Evolutionary conservation across 2,113 vertebrate genomes (phyloP).

Genomic region (Turnix velox): DNA sequence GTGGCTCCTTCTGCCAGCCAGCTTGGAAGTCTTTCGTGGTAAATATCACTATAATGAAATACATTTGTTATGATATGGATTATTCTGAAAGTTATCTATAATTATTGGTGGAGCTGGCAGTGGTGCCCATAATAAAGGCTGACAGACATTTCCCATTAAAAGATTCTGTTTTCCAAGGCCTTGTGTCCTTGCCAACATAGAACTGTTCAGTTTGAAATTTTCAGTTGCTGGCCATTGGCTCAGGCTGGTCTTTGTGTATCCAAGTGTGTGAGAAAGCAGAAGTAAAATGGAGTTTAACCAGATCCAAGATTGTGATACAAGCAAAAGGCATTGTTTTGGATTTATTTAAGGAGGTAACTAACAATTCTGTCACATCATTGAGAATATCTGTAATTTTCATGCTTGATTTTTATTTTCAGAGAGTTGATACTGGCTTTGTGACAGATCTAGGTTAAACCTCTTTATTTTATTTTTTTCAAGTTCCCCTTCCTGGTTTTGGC

Average conservation of each 20-base stretch:
- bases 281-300: neutral
- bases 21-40: neutral
- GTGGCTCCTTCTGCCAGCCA: neutral
- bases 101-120: slow-evolving; percentile 56
- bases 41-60: neutral
- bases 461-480: neutral
- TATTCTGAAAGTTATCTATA: slow-evolving; percentile 14
- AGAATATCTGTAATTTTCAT: neutral
- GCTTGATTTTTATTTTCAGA: neutral
- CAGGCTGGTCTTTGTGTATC: neutral
- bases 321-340: neutral
- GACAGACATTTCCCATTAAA: slow-evolving; percentile 47
- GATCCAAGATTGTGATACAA: neutral
- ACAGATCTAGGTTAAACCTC: rapidly evolving
- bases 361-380: neutral
- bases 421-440: neutral
- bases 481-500: neutral
- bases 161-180: neutral
- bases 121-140: neutral
- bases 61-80: neutral
- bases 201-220: slow-evolving; percentile 33
- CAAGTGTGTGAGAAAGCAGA: neutral
- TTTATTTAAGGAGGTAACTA: neutral
- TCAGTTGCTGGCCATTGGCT: neutral
- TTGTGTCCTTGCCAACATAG: neutral